Percentiles rank a stretch among this genome's conserved stretches.
Evolutionary conservation across 2,888 invertebrate species (phyloP).

Genomic region (Dorcus parallelipipedus): DNA sequence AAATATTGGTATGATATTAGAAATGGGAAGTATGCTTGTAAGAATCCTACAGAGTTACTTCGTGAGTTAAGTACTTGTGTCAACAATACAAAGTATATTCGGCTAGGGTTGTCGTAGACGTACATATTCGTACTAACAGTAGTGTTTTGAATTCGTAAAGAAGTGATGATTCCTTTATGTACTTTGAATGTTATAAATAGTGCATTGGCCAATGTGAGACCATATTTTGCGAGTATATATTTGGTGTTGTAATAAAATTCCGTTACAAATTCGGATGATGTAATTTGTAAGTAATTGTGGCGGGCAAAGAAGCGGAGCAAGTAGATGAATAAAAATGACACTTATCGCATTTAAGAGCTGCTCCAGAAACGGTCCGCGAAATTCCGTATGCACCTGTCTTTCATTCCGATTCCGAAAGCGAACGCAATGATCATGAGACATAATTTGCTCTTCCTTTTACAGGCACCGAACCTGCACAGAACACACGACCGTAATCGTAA

Average conservation of each 20-base stretch:
- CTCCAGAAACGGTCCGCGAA: constrained; percentile 16
- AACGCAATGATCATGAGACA: constrained; percentile 19
- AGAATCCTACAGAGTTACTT: no score
- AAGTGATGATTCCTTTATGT: no score
- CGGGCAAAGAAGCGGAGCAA: neutral
- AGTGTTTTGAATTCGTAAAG: no score
- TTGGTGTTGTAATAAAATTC: neutral
- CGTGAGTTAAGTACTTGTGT: no score
- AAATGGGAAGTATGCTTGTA: no score
- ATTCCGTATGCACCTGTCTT: constrained; percentile 24
- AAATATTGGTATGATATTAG: no score
- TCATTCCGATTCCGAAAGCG: constrained; percentile 24
- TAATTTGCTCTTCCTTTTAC: constrained; percentile 27
- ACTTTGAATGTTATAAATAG: no score
- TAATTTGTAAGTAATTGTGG: neutral
- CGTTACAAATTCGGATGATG: neutral
- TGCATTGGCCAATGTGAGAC: no score
- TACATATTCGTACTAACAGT: no score
- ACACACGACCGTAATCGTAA: constrained; percentile 19
- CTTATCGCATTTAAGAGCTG: constrained; percentile 12
- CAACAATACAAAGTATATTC: no score
- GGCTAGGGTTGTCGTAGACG: no score
- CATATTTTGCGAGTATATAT: no score
- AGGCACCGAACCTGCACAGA: constrained; percentile 18
- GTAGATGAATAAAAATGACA: constrained; percentile 8